phyloP scores from a whole-genome alignment of 2,888 invertebrate species.

The Mesochorus sp. region DNA sequence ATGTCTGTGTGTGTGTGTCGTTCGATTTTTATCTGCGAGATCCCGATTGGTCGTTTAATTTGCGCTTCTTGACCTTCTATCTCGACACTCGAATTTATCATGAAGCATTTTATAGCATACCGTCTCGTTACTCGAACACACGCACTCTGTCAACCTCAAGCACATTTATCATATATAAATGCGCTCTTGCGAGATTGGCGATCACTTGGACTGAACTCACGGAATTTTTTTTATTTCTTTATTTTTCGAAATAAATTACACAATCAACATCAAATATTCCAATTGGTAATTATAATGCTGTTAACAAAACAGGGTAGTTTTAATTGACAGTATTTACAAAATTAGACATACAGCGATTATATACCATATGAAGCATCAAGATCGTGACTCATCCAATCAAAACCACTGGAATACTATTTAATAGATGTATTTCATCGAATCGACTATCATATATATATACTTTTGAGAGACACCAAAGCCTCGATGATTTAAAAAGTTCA shows the following conservation, averaged over 20 bases:
- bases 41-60: conserved; percentile 45
- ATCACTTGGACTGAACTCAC: conserved; percentile 26
- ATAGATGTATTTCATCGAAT: no score
- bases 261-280: neutral
- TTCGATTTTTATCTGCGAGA: conserved; percentile 26
- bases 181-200: conserved; percentile 6
- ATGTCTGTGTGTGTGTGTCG: conserved; percentile 41
- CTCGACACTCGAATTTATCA: conserved; percentile 51
- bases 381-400: no score
- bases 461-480: no score
- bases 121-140: conserved; percentile 10
- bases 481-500: no score
- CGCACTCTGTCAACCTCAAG: conserved; percentile 18
- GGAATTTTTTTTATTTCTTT: conserved; percentile 29
- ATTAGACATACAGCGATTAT: no score
- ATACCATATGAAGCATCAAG: no score
- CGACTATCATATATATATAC: no score
- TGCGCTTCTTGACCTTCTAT: conserved; percentile 51
- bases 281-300: no score
- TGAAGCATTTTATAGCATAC: conserved; percentile 4
- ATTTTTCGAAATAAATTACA: neutral
- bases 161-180: conserved; percentile 10
- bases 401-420: no score
- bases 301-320: no score
- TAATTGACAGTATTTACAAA: no score